A percentile compares a stretch with the other conserved stretches of the same genome.
phyloP scores from a whole-genome alignment of 2,888 invertebrate genomes.

The Homarus gammarus region DNA sequence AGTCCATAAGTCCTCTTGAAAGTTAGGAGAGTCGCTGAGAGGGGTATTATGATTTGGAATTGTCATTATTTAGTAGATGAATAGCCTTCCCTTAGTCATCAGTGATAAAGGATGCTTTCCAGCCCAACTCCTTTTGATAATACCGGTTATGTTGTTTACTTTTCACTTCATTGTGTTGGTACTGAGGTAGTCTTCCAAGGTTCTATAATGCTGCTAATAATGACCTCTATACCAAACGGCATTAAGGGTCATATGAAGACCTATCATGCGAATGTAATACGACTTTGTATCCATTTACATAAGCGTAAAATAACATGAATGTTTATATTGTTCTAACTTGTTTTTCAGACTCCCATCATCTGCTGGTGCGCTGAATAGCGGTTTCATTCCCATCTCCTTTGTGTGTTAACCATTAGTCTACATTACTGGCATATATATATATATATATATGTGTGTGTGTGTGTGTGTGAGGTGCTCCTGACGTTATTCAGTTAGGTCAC shows the following conservation, averaged over 20 bases:
- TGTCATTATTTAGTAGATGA: slow-evolving; percentile 53
- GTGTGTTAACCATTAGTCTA: too few species aligned
- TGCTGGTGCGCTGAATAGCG: neutral
- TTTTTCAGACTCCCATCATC: neutral
- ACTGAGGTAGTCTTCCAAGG: neutral
- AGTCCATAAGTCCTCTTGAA: slow-evolving; percentile 56
- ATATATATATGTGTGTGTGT: neutral
- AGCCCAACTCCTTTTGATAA: slow-evolving; percentile 61
- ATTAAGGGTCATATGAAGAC: neutral
- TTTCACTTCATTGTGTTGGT: neutral
- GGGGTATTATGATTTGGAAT: slow-evolving; percentile 43
- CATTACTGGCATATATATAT: too few species aligned
- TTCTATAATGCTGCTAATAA: neutral
- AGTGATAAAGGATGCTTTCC: slow-evolving; percentile 41
- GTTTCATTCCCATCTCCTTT: too few species aligned
- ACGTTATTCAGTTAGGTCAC: too few species aligned
- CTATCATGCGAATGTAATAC: too few species aligned
- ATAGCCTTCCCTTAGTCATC: slow-evolving; percentile 35
- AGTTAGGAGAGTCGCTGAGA: slow-evolving; percentile 52
- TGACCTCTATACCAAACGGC: neutral
- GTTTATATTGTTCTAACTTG: neutral
- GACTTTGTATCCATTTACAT: neutral
- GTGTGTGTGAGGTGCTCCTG: neutral
- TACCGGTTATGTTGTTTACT: slow-evolving; percentile 34
- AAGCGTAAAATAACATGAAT: neutral